Conservation (phyloP, 2,797 vertebrate genomes). For the Pteropus rufus region DNA sequence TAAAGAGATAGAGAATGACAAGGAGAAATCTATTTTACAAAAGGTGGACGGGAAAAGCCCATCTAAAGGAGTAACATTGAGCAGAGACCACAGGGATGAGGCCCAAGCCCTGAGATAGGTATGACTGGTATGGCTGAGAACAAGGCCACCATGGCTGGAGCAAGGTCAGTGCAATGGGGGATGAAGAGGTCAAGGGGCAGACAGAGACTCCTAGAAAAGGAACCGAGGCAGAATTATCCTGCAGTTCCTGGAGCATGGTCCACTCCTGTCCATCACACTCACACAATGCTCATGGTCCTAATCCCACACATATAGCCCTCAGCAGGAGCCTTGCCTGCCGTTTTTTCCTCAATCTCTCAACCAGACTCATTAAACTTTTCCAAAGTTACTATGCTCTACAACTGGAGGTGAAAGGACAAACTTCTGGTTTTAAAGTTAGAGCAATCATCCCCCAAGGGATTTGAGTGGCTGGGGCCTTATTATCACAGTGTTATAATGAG, state of each 20-base stretch:
- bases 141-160: not conserved
- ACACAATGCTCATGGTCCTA: not conserved
- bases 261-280: not conserved
- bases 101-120: not conserved
- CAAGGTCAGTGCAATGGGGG: not conserved
- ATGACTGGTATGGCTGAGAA: not conserved
- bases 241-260: not conserved
- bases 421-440: slow-evolving; percentile 20
- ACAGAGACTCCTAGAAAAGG: not conserved
- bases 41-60: not conserved
- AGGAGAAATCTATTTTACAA: not conserved
- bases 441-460: slow-evolving; percentile 30
- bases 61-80: not conserved
- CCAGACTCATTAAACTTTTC: not conserved
- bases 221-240: not conserved
- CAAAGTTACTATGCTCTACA: not conserved
- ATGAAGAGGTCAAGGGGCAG: not conserved
- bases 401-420: not conserved
- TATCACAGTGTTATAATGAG: not conserved
- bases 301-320: not conserved
- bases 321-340: not conserved
- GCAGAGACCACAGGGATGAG: not conserved
- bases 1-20: not conserved
- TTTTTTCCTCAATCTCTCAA: not conserved
- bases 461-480: slow-evolving; percentile 30